A percentile compares a stretch with the other conserved stretches of the same genome.
Conservation (phyloP, 2,888 invertebrate species). For the Drosophila austrosaltans region DNA sequence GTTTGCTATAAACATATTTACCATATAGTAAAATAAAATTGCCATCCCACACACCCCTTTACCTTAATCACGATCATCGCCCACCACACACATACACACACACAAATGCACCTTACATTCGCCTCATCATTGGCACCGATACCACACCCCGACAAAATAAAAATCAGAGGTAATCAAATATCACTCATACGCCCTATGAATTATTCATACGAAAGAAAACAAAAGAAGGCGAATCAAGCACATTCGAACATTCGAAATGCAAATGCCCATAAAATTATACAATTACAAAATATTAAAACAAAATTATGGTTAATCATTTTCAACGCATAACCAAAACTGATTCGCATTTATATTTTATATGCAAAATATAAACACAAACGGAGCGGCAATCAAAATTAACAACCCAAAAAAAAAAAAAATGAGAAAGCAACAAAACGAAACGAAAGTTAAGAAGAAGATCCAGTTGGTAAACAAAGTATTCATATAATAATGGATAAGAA, state of each 20-base stretch:
- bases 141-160: constrained; percentile 7
- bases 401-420: constrained; percentile 35
- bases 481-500: too few species aligned
- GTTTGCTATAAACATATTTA: constrained; percentile 1
- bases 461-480: background rate
- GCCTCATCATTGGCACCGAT: background rate
- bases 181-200: constrained; percentile 76
- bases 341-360: constrained; percentile 56
- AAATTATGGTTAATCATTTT: constrained; percentile 74
- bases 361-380: constrained; percentile 64
- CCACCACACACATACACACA: constrained; percentile 10
- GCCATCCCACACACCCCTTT: constrained; percentile 9
- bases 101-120: constrained; percentile 4
- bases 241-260: constrained; percentile 42
- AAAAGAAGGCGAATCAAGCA: constrained; percentile 13
- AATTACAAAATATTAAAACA: constrained; percentile 77
- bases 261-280: constrained; percentile 75
- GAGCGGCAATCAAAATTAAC: constrained; percentile 45
- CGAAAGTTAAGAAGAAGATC: constrained; percentile 45
- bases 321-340: constrained; percentile 45
- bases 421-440: constrained; percentile 27
- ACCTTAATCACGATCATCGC: constrained; percentile 5
- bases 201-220: constrained; percentile 57
- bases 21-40: background rate
- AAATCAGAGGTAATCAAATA: constrained; percentile 65